These are phyloP conservation scores for Hozukius guyotensis DNA, from an alignment of 2,797 vertebrate genomes.

Conservation along the genomic window DNA sequence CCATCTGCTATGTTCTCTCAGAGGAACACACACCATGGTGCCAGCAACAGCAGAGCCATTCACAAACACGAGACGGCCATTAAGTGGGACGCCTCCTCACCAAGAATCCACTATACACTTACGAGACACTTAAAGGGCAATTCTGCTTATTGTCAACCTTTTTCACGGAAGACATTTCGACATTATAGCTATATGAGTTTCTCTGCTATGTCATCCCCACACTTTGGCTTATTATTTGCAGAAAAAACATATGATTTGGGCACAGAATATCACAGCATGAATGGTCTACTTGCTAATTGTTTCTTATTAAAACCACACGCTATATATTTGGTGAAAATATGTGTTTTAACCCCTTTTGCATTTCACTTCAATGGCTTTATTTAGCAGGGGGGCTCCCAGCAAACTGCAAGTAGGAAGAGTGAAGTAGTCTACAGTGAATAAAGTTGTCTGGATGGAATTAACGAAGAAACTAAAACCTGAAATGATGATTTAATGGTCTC, in stretches of 20 bases:
- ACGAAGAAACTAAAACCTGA: background rate
- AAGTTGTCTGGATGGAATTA: background rate
- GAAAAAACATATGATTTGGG: background rate
- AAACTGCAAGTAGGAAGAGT: too few relatives aligned
- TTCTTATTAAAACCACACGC: background rate
- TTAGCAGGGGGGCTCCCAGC: too few relatives aligned
- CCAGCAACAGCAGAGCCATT: conserved; percentile 70
- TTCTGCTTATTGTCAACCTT: background rate
- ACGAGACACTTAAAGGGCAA: conserved; percentile 4
- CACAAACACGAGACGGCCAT: conserved; percentile 67
- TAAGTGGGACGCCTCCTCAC: conserved; percentile 31
- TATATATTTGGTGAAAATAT: background rate
- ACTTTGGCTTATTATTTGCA: background rate
- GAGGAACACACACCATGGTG: conserved; percentile 75
- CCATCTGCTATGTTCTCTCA: conserved; percentile 86
- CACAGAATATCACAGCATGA: background rate
- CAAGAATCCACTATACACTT: conserved; percentile 1
- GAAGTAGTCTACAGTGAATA: too few relatives aligned
- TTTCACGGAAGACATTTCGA: background rate
- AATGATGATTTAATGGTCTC: background rate
- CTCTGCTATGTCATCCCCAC: background rate
- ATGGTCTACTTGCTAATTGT: background rate
- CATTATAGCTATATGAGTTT: background rate
- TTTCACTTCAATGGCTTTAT: background rate
- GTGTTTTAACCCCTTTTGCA: background rate